phyloP scores from a whole-genome alignment of 2,113 vertebrate species.

The Petrocephalus zakoni region DNA sequence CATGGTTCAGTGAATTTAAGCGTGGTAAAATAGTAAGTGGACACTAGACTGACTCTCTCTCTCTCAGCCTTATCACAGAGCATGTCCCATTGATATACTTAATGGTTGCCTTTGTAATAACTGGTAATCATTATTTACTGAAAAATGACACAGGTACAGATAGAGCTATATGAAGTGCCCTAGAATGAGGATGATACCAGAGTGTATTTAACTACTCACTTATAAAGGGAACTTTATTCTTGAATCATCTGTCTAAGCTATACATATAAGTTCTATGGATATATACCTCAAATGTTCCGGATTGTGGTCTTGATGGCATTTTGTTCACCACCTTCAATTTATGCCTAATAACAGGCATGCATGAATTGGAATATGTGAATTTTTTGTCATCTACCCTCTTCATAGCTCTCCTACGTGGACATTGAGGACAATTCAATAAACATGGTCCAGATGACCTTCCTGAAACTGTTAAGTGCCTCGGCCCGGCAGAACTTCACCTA shows the following conservation, averaged over 20 bases:
- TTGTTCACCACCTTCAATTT: not conserved
- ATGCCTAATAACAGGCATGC: not conserved
- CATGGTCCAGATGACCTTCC: slow-evolving; percentile 94
- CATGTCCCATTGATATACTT: not conserved
- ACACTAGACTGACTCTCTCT: not conserved
- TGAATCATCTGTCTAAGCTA: not conserved
- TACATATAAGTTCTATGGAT: no score
- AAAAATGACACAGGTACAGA: not conserved
- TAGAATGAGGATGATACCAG: not conserved
- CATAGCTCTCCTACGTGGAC: slow-evolving; percentile 85
- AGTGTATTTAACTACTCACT: not conserved
- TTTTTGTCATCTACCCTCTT: not conserved
- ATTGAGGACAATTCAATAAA: slow-evolving; percentile 76
- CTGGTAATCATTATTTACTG: not conserved
- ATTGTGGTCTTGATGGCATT: not conserved
- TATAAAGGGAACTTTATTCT: not conserved
- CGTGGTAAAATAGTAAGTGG: not conserved
- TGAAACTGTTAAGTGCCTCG: slow-evolving; percentile 90
- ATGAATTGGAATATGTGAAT: not conserved
- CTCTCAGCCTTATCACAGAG: not conserved
- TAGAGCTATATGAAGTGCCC: not conserved
- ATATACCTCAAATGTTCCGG: no score
- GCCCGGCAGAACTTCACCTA: slow-evolving; percentile 96
- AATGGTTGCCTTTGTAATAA: not conserved
- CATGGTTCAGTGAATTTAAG: not conserved